Evolutionary conservation across 2,888 invertebrate species (phyloP), one percentile per base, ranked within the genome.

Genomic region (Amblyjoppa fuscipennis): DNA sequence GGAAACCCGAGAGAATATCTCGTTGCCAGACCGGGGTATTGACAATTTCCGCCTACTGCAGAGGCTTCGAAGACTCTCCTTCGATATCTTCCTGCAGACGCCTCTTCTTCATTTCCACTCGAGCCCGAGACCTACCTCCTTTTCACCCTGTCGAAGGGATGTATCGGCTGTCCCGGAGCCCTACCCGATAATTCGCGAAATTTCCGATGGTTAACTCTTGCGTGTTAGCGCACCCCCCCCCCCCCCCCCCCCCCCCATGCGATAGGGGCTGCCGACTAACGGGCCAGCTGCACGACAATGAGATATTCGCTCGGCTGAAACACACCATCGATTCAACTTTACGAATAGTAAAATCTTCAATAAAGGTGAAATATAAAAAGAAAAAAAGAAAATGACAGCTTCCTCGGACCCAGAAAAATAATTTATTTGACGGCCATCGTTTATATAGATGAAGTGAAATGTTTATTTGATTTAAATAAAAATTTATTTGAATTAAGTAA

Each of bases 21-120:
- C 64, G 73, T 82, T 68, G 68, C 38, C 53, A 78, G 45, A 34
- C 34, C 31, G 64, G 77, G 74, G 81, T 81, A 89, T 87, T 85
- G 86, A 70, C 83, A 88, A 88, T 89, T 90, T 90, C 90, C 90
- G 82, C 79, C 74, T 71, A 70, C 79, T 66, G 70, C 56, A 38
- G 64, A 59, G 79, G 75, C 82, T 82, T 85, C 79, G 64, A 38
- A 78, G 75, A 75, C 75, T 79, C 25, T 75, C 45, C 76, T 73
- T 49, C 81, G 31, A 69, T 66, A 51, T 74, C 31, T 71, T 69
- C 13, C 20, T 34, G 61, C 41, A 74, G 74, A 69, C 66, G n/a
- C 16, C 31, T 64, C 51, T 61, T 77, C 53, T 49, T 51, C 28
- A 28, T 76, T 56, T 31, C 31, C 53, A 82, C 59, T 59, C 56